A percentile compares a stretch with the other conserved stretches of the same genome.
Evolutionary conservation across 1,140 invertebrate genomes (phyloP).

Genomic region (Sweltsa coloradensis): DNA sequence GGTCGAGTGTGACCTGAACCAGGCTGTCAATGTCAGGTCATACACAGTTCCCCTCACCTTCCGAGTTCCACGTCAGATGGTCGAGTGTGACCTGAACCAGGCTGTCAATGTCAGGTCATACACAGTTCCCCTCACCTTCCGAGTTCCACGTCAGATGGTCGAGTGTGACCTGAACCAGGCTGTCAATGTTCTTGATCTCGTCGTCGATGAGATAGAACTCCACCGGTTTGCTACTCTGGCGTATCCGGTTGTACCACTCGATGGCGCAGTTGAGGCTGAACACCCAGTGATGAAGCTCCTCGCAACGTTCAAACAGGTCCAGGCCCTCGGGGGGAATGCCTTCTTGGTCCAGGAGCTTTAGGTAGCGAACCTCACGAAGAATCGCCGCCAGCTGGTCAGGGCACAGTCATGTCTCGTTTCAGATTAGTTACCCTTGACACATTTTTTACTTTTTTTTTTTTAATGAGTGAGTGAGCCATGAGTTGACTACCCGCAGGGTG

Average conservation of each 20-base stretch:
- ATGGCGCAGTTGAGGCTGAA: conserved; percentile 36
- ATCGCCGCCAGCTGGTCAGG: conserved; percentile 22
- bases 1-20: not conserved
- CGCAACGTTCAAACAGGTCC: conserved; percentile 37
- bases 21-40: conserved; percentile 3
- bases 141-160: conserved; percentile 52
- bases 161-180: conserved; percentile 44
- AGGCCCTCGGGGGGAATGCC: conserved; percentile 39
- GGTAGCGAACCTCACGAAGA: conserved; percentile 47
- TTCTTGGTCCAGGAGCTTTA: conserved; percentile 43
- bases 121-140: too few relatives aligned
- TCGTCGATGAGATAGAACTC: conserved; percentile 54
- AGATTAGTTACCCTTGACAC: too few relatives aligned
- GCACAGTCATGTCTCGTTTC: too few relatives aligned
- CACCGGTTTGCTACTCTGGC: conserved; percentile 44
- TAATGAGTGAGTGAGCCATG: too few relatives aligned
- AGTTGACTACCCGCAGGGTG: too few relatives aligned
- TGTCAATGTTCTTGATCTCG: conserved; percentile 49
- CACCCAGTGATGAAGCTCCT: conserved; percentile 34
- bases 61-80: not conserved
- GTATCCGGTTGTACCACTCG: conserved; percentile 55
- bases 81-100: conserved; percentile 7
- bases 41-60: conserved; percentile 5
- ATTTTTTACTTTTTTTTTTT: too few relatives aligned
- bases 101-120: too few relatives aligned